Percentiles rank a stretch among this genome's conserved stretches.
phyloP scores from a whole-genome alignment of 1,140 invertebrate genomes.

The Drosophila equinoxialis region DNA sequence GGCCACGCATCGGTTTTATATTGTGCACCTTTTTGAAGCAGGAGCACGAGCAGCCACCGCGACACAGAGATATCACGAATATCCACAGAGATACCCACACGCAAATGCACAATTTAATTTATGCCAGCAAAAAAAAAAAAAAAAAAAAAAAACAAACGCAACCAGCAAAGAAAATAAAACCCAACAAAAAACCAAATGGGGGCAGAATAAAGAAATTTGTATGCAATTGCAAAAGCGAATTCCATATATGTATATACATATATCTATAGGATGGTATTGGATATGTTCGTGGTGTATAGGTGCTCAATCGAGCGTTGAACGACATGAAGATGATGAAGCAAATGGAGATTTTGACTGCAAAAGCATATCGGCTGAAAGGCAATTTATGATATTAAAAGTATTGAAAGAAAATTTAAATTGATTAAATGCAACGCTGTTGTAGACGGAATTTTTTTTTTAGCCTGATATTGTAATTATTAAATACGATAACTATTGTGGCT shows the following conservation, averaged over 20 bases:
- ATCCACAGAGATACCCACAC: conserved; percentile 20
- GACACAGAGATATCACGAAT: conserved; percentile 26
- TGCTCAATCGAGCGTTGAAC: conserved; percentile 31
- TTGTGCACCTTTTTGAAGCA: conserved; percentile 19
- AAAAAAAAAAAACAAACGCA: conserved; percentile 32
- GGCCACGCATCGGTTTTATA: conserved; percentile 36
- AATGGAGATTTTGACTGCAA: background rate
- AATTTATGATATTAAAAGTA: conserved; percentile 3
- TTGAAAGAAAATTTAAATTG: background rate
- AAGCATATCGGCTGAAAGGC: conserved; percentile 6
- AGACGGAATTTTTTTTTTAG: too few species aligned
- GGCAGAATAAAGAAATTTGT: conserved; percentile 14
- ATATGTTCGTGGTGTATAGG: background rate
- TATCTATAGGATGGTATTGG: background rate
- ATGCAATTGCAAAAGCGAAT: conserved; percentile 2
- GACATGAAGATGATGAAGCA: conserved; percentile 15
- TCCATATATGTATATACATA: background rate
- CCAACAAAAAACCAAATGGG: conserved; percentile 3
- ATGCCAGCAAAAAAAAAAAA: conserved; percentile 39
- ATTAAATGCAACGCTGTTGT: background rate
- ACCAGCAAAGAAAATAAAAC: background rate
- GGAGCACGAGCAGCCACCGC: background rate
- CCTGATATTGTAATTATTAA: too few species aligned
- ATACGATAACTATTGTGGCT: too few species aligned
- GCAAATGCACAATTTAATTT: conserved; percentile 60